phyloP scores from a whole-genome alignment of 2,888 invertebrate genomes.

The Cephus runcator region DNA sequence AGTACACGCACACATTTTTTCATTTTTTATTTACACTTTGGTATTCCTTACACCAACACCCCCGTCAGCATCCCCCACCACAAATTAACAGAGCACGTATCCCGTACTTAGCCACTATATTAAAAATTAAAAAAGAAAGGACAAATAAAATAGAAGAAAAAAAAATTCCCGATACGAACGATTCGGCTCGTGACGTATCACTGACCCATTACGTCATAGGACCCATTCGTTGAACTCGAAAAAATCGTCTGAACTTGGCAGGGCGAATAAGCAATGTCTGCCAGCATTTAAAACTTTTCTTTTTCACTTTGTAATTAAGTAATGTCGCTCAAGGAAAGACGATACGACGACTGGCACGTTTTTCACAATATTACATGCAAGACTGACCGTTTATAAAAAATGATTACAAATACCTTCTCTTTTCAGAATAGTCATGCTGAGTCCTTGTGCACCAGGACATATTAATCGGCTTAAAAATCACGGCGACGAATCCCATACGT shows the following conservation, averaged over 20 bases:
- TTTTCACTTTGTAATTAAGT: constrained; percentile 11
- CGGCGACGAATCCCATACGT: neutral
- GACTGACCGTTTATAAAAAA: constrained; percentile 32
- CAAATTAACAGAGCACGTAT: neutral
- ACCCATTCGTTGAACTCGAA: neutral
- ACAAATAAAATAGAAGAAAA: neutral
- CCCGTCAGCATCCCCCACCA: neutral
- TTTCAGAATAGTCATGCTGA: constrained; percentile 23
- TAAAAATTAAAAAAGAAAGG: neutral
- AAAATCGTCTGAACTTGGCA: constrained; percentile 39
- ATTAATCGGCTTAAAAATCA: constrained; percentile 19
- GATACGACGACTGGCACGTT: neutral
- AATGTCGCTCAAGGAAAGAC: constrained; percentile 5
- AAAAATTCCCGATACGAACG: neutral
- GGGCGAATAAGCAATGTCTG: constrained; percentile 22
- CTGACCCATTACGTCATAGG: neutral
- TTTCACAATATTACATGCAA: constrained; percentile 25
- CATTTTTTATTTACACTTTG: constrained; percentile 19
- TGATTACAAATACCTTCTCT: constrained; percentile 30
- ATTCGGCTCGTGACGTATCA: neutral
- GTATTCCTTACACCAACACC: neutral
- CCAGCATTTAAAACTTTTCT: constrained; percentile 1
- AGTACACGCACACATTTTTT: neutral
- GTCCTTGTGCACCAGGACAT: constrained; percentile 19
- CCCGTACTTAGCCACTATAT: neutral